Evolutionary conservation across 2,797 vertebrate genomes (phyloP), one percentile per base, ranked within the genome.

Genomic region (Microcaecilia unicolor): DNA sequence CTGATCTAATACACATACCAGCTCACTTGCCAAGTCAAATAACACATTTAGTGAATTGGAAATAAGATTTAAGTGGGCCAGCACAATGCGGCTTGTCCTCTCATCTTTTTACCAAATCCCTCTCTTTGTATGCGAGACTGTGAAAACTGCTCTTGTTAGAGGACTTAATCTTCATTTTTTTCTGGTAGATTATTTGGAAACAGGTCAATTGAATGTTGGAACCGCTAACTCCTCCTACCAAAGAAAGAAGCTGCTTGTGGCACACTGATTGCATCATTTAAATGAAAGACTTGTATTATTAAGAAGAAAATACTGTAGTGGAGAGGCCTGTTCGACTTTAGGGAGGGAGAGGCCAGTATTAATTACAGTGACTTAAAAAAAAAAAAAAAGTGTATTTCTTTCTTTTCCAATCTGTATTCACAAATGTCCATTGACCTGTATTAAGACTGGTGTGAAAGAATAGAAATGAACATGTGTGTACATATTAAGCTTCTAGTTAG

Each of bases 31-130:
- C 87, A 94, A 94, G 85, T 89, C 86, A 93, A 95, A 95, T 88
- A 93, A 88, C 85, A 91, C 87, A 88, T 90, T 90, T 87, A 88
- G 88, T 86, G 85, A 89, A 89, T 89, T 90, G 79, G 83, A 92
- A 92, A 84, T 89, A 84, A 86, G 86, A 89, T 90, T 89, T 92
- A 89, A 92, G 88, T 90, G 83, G 82, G 76, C 67, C 81, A 74
- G 72, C 72, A 90, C 82, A 91, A 88, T 86, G 80, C 75, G 49
- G 75, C 85, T 84, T 86, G 67, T 51, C 62, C 70, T 91, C 80
- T 90, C 81, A 88, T 92, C 83, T 86, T 83, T 76, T 78, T 76
- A 78, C 66, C 47, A 18, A 76, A 76, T 81, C 79, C 78, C 73
- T 82, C 74, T 83, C 78, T 86, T 91, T 91, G 83, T 89, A 80